phyloP scores from a whole-genome alignment of 1,140 invertebrate genomes.

The Euglossa dilemma region DNA sequence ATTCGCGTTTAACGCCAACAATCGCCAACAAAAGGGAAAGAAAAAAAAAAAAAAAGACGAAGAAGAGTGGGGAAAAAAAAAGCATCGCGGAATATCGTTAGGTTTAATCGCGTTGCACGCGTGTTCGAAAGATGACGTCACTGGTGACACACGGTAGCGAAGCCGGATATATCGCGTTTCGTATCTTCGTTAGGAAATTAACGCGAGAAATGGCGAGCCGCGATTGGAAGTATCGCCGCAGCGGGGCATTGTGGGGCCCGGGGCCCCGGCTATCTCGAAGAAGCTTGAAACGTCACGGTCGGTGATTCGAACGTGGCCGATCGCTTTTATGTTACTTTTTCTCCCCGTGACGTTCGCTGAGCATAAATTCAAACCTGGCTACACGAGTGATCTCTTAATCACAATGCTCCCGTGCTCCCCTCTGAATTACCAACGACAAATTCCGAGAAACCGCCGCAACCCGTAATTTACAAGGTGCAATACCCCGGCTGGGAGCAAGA shows the following conservation, averaged over 20 bases:
- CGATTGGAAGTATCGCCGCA: not conserved
- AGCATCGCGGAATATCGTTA: no score
- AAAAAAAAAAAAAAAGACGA: no score
- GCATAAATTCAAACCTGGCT: not conserved
- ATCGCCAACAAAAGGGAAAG: no score
- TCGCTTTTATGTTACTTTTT: not conserved
- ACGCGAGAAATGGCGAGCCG: not conserved
- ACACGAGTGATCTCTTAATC: not conserved
- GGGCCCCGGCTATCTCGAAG: not conserved
- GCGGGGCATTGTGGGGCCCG: not conserved
- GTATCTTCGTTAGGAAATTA: slow-evolving; percentile 10
- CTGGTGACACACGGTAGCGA: not conserved
- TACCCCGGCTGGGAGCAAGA: not conserved
- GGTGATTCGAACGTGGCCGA: not conserved
- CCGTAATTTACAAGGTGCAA: not conserved
- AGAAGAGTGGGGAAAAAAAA: no score
- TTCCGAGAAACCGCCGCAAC: not conserved
- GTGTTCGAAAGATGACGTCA: not conserved
- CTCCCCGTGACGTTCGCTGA: not conserved
- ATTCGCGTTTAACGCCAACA: not conserved
- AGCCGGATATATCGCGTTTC: slow-evolving; percentile 5
- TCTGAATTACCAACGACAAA: not conserved
- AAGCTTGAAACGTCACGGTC: not conserved
- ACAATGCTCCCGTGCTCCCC: not conserved
- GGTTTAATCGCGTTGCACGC: not conserved